These are phyloP conservation scores for Fregetta grallaria DNA, from an alignment of 2,113 vertebrate species.

Conservation along the genomic window DNA sequence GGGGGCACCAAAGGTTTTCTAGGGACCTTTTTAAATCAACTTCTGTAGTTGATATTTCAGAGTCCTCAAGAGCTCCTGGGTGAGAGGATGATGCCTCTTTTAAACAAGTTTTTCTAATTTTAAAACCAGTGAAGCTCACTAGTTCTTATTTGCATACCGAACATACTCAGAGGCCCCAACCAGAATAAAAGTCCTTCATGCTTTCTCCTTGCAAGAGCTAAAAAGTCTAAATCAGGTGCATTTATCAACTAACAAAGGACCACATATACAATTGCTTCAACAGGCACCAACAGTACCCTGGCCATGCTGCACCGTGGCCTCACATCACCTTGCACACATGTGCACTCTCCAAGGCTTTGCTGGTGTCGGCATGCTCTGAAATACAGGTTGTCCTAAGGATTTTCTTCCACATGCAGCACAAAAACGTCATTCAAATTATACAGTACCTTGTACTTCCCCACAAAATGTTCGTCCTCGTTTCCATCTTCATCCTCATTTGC, in stretches of 20 bases:
- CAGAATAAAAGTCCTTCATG: neutral
- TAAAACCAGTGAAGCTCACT: neutral
- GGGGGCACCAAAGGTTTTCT: neutral
- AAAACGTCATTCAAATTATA: neutral
- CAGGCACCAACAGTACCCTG: neutral
- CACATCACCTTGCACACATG: neutral
- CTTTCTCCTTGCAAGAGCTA: neutral
- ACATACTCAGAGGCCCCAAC: neutral
- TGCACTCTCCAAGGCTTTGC: neutral
- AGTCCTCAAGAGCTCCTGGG: neutral
- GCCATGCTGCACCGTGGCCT: neutral
- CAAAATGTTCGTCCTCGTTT: slow-evolving; percentile 79
- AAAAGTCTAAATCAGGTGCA: neutral
- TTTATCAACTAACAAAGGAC: neutral
- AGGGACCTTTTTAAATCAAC: neutral
- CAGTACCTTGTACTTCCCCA: slow-evolving; percentile 93
- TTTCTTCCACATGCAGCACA: neutral
- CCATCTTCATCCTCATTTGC: slow-evolving; percentile 83
- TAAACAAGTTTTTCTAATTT: neutral
- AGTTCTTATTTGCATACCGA: neutral
- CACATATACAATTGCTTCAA: neutral
- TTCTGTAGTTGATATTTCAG: neutral
- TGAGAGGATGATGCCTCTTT: neutral
- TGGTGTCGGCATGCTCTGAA: neutral
- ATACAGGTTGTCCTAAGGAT: neutral